Percentiles rank a stretch among this genome's conserved stretches.
These are phyloP conservation scores for Macquaria australasica DNA, from an alignment of 2,113 vertebrate genomes.

Conservation along the genomic window DNA sequence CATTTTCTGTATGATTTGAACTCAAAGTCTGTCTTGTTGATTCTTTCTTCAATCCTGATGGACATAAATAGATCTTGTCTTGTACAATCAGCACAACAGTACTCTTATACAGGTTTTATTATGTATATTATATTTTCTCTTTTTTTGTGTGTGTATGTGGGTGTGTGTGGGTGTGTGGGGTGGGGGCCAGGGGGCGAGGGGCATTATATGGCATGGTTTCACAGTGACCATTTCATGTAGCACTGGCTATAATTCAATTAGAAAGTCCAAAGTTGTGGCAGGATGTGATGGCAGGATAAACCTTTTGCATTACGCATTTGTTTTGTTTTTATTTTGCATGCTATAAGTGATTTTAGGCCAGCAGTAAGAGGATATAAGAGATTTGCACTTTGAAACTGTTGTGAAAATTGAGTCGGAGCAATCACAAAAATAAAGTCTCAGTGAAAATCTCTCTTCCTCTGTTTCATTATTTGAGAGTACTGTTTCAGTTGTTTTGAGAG, in stretches of 20 bases:
- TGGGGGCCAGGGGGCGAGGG: too few species aligned
- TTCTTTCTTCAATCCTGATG: background rate
- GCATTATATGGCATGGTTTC: background rate
- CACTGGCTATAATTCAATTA: background rate
- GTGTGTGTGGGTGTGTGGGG: too few species aligned
- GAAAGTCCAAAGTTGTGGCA: conserved; percentile 6
- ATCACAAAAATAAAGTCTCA: background rate
- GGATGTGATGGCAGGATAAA: conserved; percentile 23
- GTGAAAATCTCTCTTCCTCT: background rate
- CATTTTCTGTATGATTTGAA: background rate
- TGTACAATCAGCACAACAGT: background rate
- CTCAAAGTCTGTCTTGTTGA: conserved; percentile 5
- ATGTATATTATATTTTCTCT: too few species aligned
- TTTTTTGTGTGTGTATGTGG: too few species aligned
- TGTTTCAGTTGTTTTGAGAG: background rate
- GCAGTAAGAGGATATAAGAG: conserved; percentile 45
- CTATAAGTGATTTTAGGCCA: background rate
- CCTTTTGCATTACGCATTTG: conserved; percentile 13
- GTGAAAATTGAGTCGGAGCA: background rate
- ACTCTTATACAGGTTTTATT: background rate
- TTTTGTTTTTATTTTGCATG: conserved; percentile 15
- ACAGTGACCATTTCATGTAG: conserved; percentile 2
- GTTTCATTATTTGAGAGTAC: background rate
- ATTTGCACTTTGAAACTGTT: conserved; percentile 33
- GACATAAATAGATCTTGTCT: background rate